phyloP scores from a whole-genome alignment of 2,888 invertebrate species.

The Odontothrips loti region DNA sequence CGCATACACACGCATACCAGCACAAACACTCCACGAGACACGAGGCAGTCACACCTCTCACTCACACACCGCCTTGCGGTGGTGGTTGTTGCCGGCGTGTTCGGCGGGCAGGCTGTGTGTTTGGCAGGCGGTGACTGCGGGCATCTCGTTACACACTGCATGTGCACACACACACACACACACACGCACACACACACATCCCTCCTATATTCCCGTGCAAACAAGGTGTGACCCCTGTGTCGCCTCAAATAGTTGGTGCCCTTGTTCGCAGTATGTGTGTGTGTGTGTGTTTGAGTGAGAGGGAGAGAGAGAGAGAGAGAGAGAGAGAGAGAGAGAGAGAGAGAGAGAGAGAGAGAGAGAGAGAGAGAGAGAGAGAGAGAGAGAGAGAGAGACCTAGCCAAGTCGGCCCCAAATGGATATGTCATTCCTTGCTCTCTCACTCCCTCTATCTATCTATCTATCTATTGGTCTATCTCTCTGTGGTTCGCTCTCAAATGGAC shows the following conservation, averaged over 20 bases:
- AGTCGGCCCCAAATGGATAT: neutral
- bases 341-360: too few relatives aligned
- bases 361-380: too few relatives aligned
- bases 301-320: neutral
- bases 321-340: too few relatives aligned
- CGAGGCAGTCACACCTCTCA: too few relatives aligned
- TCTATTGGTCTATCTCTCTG: neutral
- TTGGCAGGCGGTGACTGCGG: conserved; percentile 3
- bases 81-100: neutral
- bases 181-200: neutral
- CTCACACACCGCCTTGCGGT: too few relatives aligned
- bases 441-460: neutral
- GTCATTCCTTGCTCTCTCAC: neutral
- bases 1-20: neutral
- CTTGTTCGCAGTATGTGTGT: too few relatives aligned
- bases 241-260: too few relatives aligned
- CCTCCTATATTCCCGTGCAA: neutral
- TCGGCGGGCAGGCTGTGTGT: neutral
- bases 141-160: neutral
- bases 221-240: neutral
- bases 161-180: too few relatives aligned
- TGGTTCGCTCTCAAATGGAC: too few relatives aligned
- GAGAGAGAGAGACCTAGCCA: neutral
- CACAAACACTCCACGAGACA: too few relatives aligned
- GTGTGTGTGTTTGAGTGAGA: neutral